phyloP scores from a whole-genome alignment of 2,888 invertebrate species.

The Lasioglossum vierecki region DNA sequence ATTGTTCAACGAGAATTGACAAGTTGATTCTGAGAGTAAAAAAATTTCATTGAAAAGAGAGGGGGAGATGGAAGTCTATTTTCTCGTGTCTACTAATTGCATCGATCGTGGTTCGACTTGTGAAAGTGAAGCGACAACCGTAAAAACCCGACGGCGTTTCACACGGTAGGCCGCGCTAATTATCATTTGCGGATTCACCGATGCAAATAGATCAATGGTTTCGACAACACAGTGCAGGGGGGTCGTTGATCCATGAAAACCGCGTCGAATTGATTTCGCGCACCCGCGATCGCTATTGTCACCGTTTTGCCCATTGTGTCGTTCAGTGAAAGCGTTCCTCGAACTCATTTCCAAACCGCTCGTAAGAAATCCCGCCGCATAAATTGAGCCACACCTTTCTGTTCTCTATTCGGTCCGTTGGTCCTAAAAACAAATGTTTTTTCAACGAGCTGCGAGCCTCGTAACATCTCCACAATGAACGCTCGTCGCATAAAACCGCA shows the following conservation, averaged over 20 bases:
- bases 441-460: not conserved
- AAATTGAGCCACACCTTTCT: slow-evolving; percentile 19
- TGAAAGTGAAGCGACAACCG: slow-evolving; percentile 49
- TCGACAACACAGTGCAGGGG: slow-evolving; percentile 23
- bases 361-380: slow-evolving; percentile 13
- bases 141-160: slow-evolving; percentile 39
- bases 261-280: slow-evolving; percentile 49
- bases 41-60: not conserved
- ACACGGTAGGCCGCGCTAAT: slow-evolving; percentile 30
- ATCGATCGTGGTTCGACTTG: slow-evolving; percentile 17
- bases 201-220: slow-evolving; percentile 28
- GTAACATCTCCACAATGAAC: slow-evolving; percentile 1
- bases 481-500: not conserved
- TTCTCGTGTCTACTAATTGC: slow-evolving; percentile 4
- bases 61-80: not conserved
- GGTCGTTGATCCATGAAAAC: slow-evolving; percentile 19
- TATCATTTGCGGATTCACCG: slow-evolving; percentile 42
- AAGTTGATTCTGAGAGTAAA: not conserved
- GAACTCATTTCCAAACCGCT: not conserved
- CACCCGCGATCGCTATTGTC: slow-evolving; percentile 35
- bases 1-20: not conserved
- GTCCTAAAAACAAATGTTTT: not conserved
- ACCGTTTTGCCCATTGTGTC: slow-evolving; percentile 15
- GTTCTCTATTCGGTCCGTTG: slow-evolving; percentile 3
- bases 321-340: slow-evolving; percentile 49